Evolutionary conservation across 1,140 invertebrate genomes (phyloP).

Genomic region (Druon quercuslanigerum): DNA sequence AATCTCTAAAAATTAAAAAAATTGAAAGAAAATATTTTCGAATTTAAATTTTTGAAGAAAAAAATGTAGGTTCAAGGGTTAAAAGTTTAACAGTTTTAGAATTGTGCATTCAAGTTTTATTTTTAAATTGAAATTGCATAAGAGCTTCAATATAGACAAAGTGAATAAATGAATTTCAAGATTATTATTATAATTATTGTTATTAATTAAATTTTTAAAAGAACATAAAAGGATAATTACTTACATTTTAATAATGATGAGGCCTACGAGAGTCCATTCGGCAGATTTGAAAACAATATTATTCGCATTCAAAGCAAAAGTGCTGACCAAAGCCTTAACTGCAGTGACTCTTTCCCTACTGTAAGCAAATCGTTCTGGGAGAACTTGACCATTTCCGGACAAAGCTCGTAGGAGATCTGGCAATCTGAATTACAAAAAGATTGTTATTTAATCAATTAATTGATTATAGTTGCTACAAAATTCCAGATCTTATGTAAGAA

Average conservation of each 20-base stretch:
- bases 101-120: too few species aligned
- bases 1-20: too few species aligned
- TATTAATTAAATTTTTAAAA: neutral
- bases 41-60: too few species aligned
- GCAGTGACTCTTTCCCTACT: conserved; percentile 50
- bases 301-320: conserved; percentile 70
- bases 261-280: conserved; percentile 73
- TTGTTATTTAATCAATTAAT: neutral
- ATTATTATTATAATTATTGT: too few species aligned
- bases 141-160: neutral
- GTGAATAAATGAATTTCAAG: too few species aligned
- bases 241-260: conserved; percentile 74
- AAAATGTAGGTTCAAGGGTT: too few species aligned
- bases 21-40: too few species aligned
- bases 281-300: conserved; percentile 73
- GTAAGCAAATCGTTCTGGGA: conserved; percentile 47
- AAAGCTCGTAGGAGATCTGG: conserved; percentile 69
- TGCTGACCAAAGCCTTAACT: conserved; percentile 67
- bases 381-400: conserved; percentile 43
- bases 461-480: conserved; percentile 43
- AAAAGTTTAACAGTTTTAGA: too few species aligned
- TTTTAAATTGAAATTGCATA: conserved; percentile 26
- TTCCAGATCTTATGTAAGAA: conserved; percentile 38
- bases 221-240: conserved; percentile 38
- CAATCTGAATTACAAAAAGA: conserved; percentile 58